A percentile compares a stretch with the other conserved stretches of the same genome.
These are phyloP conservation scores for Pheosia gnoma DNA, from an alignment of 2,888 invertebrate genomes.

Conservation along the genomic window DNA sequence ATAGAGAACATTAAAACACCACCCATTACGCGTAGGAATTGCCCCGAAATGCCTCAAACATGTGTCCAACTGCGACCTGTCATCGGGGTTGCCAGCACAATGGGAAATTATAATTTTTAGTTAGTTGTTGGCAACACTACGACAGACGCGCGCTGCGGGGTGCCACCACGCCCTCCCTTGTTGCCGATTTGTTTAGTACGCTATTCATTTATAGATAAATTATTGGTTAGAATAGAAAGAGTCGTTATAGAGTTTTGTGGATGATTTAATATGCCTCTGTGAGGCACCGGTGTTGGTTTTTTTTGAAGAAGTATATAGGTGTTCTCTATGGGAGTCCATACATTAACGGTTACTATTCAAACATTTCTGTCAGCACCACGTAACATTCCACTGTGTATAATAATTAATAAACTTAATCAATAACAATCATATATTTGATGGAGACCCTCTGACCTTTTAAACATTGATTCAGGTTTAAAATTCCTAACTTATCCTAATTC, in stretches of 20 bases:
- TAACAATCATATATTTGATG: neutral
- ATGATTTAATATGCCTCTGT: constrained; percentile 12
- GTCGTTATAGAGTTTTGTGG: neutral
- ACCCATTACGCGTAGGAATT: constrained; percentile 79
- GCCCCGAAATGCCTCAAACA: constrained; percentile 81
- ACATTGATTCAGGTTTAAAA: too few species aligned
- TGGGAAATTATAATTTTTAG: constrained; percentile 76
- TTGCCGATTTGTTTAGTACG: constrained; percentile 78
- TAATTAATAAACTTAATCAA: neutral
- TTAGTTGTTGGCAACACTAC: constrained; percentile 77
- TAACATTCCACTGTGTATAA: too few species aligned
- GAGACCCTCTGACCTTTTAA: too few species aligned
- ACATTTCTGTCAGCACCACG: too few species aligned
- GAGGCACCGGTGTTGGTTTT: constrained; percentile 16
- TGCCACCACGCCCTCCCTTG: constrained; percentile 74
- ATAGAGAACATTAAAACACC: constrained; percentile 76
- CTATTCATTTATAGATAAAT: constrained; percentile 67
- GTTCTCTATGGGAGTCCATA: too few species aligned
- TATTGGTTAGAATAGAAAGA: constrained; percentile 23
- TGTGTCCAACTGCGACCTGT: constrained; percentile 82
- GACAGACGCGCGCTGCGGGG: constrained; percentile 81
- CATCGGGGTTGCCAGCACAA: constrained; percentile 80
- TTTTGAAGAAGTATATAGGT: too few species aligned
- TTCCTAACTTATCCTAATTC: too few species aligned
- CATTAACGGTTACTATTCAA: too few species aligned